Conservation (phyloP, 2,888 invertebrate species). For the Aphidius colemani region DNA sequence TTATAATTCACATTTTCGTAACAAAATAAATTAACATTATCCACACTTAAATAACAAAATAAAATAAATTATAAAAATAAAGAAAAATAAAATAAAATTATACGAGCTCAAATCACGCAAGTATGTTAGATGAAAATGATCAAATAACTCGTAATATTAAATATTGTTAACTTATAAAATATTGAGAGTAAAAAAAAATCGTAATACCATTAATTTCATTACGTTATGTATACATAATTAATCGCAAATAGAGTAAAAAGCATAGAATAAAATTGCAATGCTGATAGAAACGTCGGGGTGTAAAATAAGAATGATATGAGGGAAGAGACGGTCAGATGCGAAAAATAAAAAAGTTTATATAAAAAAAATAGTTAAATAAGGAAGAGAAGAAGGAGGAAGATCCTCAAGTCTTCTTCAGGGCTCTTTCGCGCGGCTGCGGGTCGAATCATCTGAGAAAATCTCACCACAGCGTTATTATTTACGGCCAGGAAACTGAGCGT, state of each 20-base stretch:
- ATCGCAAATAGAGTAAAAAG: conserved; percentile 5
- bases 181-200: too few species aligned
- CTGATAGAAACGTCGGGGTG: conserved; percentile 23
- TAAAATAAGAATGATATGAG: not conserved
- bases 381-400: not conserved
- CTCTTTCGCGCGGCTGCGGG: conserved; percentile 26
- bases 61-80: too few species aligned
- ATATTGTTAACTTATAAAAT: too few species aligned
- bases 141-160: too few species aligned
- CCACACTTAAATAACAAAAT: too few species aligned
- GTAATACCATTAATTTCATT: too few species aligned
- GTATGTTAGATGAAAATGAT: too few species aligned
- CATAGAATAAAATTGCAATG: conserved; percentile 22
- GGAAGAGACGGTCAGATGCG: not conserved
- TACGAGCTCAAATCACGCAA: too few species aligned
- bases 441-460: conserved; percentile 40
- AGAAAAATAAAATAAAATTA: too few species aligned
- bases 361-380: not conserved
- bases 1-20: too few species aligned
- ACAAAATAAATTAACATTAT: too few species aligned
- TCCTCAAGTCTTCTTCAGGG: not conserved
- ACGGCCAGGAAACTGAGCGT: conserved; percentile 31
- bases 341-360: conserved; percentile 4
- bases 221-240: conserved; percentile 8
- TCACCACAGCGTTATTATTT: conserved; percentile 34